Conservation (phyloP, 2,797 vertebrate genomes). For the Sebastes steindachneri region DNA sequence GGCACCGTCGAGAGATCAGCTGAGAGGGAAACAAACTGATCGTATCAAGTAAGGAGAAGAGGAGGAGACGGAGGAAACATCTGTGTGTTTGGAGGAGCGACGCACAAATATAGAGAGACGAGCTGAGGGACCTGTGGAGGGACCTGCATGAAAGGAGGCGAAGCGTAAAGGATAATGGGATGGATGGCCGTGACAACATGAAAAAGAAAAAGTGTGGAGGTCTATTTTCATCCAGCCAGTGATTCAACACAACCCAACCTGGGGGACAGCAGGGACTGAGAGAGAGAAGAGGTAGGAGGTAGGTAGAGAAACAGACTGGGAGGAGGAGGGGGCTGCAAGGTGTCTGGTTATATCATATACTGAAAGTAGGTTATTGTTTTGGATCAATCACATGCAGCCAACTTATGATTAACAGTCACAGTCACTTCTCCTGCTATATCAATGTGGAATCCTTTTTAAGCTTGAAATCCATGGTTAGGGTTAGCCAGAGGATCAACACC, state of each 20-base stretch:
- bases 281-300: slow-evolving; percentile 79
- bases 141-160: slow-evolving; percentile 53
- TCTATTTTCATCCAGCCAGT: slow-evolving; percentile 79
- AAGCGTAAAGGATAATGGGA: slow-evolving; percentile 65
- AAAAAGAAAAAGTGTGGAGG: slow-evolving; percentile 85
- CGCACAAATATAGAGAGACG: slow-evolving; percentile 50
- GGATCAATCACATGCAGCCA: slow-evolving; percentile 52
- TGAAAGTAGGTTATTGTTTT: slow-evolving; percentile 77
- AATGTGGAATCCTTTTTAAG: slow-evolving; percentile 33
- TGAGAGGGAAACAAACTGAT: slow-evolving; percentile 38
- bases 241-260: slow-evolving; percentile 78
- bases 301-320: slow-evolving; percentile 55
- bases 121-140: slow-evolving; percentile 71
- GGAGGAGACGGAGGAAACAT: slow-evolving; percentile 60
- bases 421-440: slow-evolving; percentile 2
- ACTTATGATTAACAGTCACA: slow-evolving; percentile 38
- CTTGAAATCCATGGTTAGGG: slow-evolving; percentile 38
- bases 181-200: slow-evolving; percentile 82
- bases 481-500: slow-evolving; percentile 59
- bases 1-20: slow-evolving; percentile 36
- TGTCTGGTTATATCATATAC: slow-evolving; percentile 74
- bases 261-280: slow-evolving; percentile 72
- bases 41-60: slow-evolving; percentile 30
- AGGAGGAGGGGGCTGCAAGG: slow-evolving; percentile 53
- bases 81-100: slow-evolving; percentile 58